These are phyloP conservation scores for Adelges cooleyi DNA, from an alignment of 1,140 invertebrate species.

Conservation along the genomic window DNA sequence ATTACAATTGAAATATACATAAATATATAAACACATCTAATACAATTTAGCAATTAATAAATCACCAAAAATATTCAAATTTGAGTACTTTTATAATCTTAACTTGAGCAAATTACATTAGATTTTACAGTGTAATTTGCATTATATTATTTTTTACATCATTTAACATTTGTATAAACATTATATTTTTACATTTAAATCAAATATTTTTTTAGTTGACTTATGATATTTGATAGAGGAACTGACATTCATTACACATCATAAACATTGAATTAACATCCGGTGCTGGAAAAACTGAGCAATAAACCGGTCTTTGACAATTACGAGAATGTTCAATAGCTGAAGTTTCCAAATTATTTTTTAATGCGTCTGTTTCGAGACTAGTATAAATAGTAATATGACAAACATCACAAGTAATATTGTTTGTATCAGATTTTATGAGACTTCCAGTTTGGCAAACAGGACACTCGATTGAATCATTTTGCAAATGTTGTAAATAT, in stretches of 20 bases:
- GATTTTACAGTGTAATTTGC: no score
- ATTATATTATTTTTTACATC: no score
- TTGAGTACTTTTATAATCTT: no score
- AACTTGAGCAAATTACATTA: no score
- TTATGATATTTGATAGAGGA: slow-evolving; percentile 21
- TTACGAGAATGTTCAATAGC: slow-evolving; percentile 8
- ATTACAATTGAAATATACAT: slow-evolving; percentile 17
- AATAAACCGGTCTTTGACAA: not conserved
- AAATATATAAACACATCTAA: slow-evolving; percentile 6
- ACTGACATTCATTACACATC: slow-evolving; percentile 20
- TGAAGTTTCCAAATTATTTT: slow-evolving; percentile 19
- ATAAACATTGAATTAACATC: slow-evolving; percentile 22
- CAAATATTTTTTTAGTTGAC: not conserved
- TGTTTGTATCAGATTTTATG: not conserved
- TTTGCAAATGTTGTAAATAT: slow-evolving; percentile 17
- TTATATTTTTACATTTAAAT: no score
- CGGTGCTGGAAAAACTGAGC: slow-evolving; percentile 2
- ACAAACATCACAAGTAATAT: slow-evolving; percentile 10
- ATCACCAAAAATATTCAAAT: not conserved
- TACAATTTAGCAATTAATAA: not conserved
- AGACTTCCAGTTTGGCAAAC: slow-evolving; percentile 2
- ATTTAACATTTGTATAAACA: no score
- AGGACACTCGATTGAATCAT: slow-evolving; percentile 15
- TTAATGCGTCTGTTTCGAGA: slow-evolving; percentile 4
- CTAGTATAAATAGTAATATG: slow-evolving; percentile 4